These are phyloP conservation scores for Mylabris phalerata DNA, from an alignment of 1,140 invertebrate species.

Conservation along the genomic window DNA sequence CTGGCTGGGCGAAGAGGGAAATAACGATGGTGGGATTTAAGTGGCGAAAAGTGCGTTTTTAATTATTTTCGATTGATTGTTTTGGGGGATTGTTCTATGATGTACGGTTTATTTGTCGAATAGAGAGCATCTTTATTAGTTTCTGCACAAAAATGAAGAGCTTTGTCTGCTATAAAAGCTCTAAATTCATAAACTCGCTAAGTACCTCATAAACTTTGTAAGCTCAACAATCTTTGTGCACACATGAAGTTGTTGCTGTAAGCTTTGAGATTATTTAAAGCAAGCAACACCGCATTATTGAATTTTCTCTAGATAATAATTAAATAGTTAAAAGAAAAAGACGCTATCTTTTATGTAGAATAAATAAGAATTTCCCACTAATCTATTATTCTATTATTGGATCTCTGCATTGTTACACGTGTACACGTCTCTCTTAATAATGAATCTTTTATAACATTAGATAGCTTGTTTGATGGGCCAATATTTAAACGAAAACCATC, in stretches of 20 bases:
- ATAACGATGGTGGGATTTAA: too few species aligned
- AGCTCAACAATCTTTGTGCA: constrained; percentile 19
- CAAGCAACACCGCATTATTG: constrained; percentile 7
- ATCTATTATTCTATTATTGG: too few species aligned
- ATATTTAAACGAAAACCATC: constrained; percentile 16
- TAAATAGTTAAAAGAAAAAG: too few species aligned
- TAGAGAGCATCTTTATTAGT: constrained; percentile 13
- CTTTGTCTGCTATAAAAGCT: constrained; percentile 17
- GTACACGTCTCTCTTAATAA: constrained; percentile 2
- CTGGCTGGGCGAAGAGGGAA: too few species aligned
- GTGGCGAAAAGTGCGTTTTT: too few species aligned
- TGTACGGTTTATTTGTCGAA: background rate
- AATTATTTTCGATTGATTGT: too few species aligned
- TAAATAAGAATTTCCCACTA: too few species aligned
- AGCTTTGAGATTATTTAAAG: constrained; percentile 2
- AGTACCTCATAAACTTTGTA: constrained; percentile 22
- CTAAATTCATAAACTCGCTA: constrained; percentile 23
- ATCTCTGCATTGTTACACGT: too few species aligned
- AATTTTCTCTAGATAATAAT: background rate
- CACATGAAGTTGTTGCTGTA: constrained; percentile 11
- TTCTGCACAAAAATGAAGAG: constrained; percentile 8
- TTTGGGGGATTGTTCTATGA: too few species aligned
- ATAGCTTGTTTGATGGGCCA: constrained; percentile 13
- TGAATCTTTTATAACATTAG: constrained; percentile 13
- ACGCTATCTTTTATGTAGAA: too few species aligned